Evolutionary conservation across 2,113 vertebrate species (phyloP), one percentile per base, ranked within the genome.

Genomic region (Passerina amoena): DNA sequence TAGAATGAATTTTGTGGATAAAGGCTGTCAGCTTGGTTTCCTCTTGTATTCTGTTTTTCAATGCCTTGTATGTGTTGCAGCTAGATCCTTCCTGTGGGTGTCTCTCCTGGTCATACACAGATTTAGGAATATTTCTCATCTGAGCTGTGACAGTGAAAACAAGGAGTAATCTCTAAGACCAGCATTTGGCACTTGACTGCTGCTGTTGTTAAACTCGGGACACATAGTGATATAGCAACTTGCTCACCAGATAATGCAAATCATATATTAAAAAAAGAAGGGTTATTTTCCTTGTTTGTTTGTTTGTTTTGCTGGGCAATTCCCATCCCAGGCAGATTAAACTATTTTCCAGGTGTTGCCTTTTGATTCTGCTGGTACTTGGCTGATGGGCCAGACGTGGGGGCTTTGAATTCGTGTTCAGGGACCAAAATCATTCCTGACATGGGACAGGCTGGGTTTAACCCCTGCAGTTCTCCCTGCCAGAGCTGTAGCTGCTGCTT

Each of bases 401-500:
- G 65, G 81, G 87, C 48, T 71, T 86, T 94, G 87, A 60, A 35
- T 86, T 86, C 51, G 50, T 73, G 61, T 69, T 92, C 37, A 25
- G 57, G 87, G 59, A 45, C 78, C 91, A 57, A 45, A 60, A 57
- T 47, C 45, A 37, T 70, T 64, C 96, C 90, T 94, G 80, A 92
- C 24, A 44, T 94, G 80, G 64, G 60, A 53, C 82, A 87, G 73
- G 30, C 42, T 57, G 70, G 23, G n/a, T 66, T 92, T 90, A 94
- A 95, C 72, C 94, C 70, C 17, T 1, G 6, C 48, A 21, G 42
- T 85, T 95, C 91, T 96, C 89, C 71, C 93, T 89, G 75, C 88
- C 79, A 69, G 65, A 94, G 77, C 95, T 75, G 37, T 3, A 75
- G 42, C 92, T 97, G 97, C 80, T 45, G 82, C 68, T 94, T 97